Conservation (phyloP, 2,888 invertebrate genomes). For the Campopleginae sp. region DNA sequence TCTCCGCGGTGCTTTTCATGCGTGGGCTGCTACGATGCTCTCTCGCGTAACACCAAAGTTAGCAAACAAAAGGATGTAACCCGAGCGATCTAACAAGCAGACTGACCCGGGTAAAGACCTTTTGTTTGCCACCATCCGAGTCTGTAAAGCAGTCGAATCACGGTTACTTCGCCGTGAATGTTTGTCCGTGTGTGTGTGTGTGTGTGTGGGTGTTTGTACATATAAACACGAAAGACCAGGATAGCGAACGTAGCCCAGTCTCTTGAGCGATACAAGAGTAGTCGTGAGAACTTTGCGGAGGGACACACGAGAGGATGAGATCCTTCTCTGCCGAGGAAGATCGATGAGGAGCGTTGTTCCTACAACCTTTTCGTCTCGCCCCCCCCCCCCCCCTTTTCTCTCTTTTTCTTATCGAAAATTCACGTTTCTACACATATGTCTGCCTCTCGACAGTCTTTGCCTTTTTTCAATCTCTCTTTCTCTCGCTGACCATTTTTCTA, state of each 20-base stretch:
- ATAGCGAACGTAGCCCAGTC: constrained; percentile 3
- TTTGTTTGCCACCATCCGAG: constrained; percentile 22
- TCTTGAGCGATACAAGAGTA: constrained; percentile 47
- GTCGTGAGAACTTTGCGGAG: constrained; percentile 21
- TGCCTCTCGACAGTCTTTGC: not conserved
- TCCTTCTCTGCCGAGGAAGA: constrained; percentile 59
- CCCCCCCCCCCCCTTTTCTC: constrained; percentile 32
- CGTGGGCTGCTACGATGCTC: constrained; percentile 62
- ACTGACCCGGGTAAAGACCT: constrained; percentile 9
- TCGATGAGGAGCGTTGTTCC: constrained; percentile 67
- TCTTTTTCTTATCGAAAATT: constrained; percentile 29
- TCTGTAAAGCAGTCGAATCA: constrained; percentile 24
- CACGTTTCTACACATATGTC: not conserved
- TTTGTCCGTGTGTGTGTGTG: too few species aligned
- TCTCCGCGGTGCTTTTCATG: not conserved
- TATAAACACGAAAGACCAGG: not conserved
- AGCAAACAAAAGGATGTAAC: constrained; percentile 36
- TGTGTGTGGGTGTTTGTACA: not conserved
- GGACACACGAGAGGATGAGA: constrained; percentile 17
- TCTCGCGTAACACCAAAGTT: constrained; percentile 34
- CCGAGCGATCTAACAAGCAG: not conserved
- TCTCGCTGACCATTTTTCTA: not conserved
- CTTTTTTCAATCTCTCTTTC: not conserved
- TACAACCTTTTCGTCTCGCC: constrained; percentile 47
- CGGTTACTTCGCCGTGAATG: not conserved